Conservation (phyloP, 2,888 invertebrate species). For the Eucera pruinosa region DNA sequence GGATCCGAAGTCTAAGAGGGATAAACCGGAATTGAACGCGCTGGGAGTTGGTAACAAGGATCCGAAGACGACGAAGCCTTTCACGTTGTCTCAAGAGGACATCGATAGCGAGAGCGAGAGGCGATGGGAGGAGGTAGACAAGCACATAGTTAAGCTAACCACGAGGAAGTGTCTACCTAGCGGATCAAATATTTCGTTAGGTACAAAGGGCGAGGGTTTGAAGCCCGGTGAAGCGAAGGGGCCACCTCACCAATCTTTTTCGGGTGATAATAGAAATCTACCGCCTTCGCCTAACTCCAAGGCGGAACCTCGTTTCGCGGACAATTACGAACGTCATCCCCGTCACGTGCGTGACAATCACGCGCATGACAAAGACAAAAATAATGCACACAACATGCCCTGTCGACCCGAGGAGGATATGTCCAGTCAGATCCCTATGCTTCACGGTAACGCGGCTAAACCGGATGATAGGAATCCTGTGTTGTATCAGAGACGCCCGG, state of each 20-base stretch:
- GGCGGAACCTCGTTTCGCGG: conserved; percentile 73
- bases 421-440: conserved; percentile 12
- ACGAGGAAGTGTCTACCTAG: conserved; percentile 51
- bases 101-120: conserved; percentile 70
- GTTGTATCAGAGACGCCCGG: conserved; percentile 61
- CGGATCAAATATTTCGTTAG: background rate
- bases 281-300: conserved; percentile 49
- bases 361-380: conserved; percentile 50
- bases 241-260: background rate
- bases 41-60: conserved; percentile 40
- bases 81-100: conserved; percentile 51
- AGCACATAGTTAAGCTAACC: conserved; percentile 74
- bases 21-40: conserved; percentile 11
- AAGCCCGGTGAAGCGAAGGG: conserved; percentile 51
- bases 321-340: conserved; percentile 79
- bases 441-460: conserved; percentile 1
- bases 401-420: conserved; percentile 52
- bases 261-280: conserved; percentile 29
- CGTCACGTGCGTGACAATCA: conserved; percentile 60
- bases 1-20: conserved; percentile 35
- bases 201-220: conserved; percentile 22
- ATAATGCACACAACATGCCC: conserved; percentile 2
- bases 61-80: conserved; percentile 39
- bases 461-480: conserved; percentile 46
- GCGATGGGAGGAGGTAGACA: conserved; percentile 77